Percentiles rank a stretch among this genome's conserved stretches.
phyloP scores from a whole-genome alignment of 2,797 vertebrate species.

The Odontamblyopus lacepedii region DNA sequence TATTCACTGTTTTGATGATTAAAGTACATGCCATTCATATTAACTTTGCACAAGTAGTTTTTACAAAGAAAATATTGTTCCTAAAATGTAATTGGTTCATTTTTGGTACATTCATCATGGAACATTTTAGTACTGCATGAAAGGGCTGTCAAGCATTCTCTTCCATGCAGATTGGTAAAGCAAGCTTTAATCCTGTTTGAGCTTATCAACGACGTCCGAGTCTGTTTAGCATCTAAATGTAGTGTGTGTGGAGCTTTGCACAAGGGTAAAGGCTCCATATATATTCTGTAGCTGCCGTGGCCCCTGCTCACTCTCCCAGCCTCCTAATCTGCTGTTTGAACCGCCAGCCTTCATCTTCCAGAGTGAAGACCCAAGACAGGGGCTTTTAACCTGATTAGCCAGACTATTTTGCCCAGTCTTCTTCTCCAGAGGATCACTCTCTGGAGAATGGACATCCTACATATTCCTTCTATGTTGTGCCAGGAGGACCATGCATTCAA shows the following conservation, averaged over 20 bases:
- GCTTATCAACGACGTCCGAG: not conserved
- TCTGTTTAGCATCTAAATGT: not conserved
- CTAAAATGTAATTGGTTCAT: too few relatives aligned
- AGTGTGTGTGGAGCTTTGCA: constrained; percentile 62
- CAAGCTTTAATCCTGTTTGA: not conserved
- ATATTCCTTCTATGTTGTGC: constrained; percentile 65
- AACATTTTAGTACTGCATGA: too few relatives aligned
- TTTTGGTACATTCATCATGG: too few relatives aligned
- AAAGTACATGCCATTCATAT: too few relatives aligned
- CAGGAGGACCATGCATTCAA: constrained; percentile 52
- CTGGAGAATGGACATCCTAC: constrained; percentile 69
- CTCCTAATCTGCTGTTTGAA: constrained; percentile 78
- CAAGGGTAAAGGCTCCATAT: constrained; percentile 78
- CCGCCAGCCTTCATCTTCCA: constrained; percentile 44
- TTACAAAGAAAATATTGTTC: too few relatives aligned
- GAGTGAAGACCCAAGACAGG: constrained; percentile 53
- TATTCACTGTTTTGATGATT: too few relatives aligned
- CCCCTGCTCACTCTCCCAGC: constrained; percentile 76
- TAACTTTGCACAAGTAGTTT: too few relatives aligned
- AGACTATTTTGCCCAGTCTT: constrained; percentile 48
- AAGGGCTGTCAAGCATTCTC: not conserved
- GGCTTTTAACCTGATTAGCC: constrained; percentile 76
- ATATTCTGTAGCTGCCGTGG: constrained; percentile 74
- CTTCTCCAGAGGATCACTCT: constrained; percentile 66
- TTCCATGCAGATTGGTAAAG: not conserved